Conservation (phyloP, 2,888 invertebrate species). For the Empis livida region DNA sequence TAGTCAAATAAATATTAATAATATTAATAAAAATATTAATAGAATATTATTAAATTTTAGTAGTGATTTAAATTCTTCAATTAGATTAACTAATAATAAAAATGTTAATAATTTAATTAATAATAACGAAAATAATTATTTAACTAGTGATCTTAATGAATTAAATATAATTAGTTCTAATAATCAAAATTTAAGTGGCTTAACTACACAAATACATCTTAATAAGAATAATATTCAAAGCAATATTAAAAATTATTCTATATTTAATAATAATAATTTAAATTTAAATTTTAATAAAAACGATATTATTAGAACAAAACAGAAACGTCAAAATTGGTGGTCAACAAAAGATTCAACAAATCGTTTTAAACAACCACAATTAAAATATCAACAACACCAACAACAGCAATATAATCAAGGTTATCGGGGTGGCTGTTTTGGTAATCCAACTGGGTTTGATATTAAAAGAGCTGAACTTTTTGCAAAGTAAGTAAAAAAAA, state of each 20-base stretch:
- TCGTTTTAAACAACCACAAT: neutral
- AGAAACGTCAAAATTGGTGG: conserved; percentile 15
- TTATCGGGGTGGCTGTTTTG: conserved; percentile 21
- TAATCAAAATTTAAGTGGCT: conserved; percentile 25
- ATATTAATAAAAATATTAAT: conserved; percentile 3
- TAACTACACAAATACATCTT: conserved; percentile 14
- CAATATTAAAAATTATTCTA: conserved; percentile 8
- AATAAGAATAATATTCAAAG: conserved; percentile 10
- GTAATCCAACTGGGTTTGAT: conserved; percentile 14
- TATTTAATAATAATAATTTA: conserved; percentile 1
- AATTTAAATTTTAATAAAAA: neutral
- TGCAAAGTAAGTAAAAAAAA: conserved; percentile 17
- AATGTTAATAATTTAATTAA: conserved; percentile 15
- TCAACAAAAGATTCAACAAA: conserved; percentile 6
- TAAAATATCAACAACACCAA: neutral
- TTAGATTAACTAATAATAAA: conserved; percentile 9
- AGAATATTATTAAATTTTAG: neutral
- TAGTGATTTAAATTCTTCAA: conserved; percentile 5
- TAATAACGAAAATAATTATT: conserved; percentile 10
- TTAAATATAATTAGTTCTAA: conserved; percentile 15
- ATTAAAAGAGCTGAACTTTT: conserved; percentile 18
- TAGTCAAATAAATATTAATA: conserved; percentile 3
- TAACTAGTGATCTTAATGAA: conserved; percentile 13
- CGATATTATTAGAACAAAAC: conserved; percentile 3
- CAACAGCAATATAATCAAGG: neutral